Conservation (phyloP, 2,113 vertebrate genomes). For the Galbula dea region DNA sequence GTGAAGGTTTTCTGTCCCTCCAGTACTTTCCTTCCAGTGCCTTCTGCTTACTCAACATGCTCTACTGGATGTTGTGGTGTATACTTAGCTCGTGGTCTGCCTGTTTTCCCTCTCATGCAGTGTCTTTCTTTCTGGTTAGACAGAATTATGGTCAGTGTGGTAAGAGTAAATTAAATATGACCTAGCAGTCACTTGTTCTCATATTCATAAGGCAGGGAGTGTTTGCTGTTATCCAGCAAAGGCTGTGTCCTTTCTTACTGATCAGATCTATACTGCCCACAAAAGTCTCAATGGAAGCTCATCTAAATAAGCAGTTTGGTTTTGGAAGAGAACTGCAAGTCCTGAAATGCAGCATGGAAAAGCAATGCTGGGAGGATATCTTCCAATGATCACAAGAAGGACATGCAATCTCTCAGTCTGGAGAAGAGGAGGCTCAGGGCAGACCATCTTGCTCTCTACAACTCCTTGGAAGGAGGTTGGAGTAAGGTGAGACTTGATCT, state of each 20-base stretch:
- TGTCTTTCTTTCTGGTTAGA: conserved; percentile 43
- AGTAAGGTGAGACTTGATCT: no score
- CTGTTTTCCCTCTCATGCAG: conserved; percentile 26
- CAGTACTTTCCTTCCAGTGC: not conserved
- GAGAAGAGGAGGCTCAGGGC: no score
- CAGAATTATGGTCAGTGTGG: conserved; percentile 24
- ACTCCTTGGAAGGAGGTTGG: no score
- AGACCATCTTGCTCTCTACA: no score
- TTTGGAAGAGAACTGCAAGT: not conserved
- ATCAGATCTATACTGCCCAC: not conserved
- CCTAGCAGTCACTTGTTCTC: conserved; percentile 31
- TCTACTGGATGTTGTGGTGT: not conserved
- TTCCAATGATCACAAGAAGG: not conserved
- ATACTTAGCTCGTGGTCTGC: conserved; percentile 13
- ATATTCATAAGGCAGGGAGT: not conserved
- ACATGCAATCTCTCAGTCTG: not conserved
- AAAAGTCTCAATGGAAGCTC: conserved; percentile 19
- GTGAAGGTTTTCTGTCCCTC: not conserved
- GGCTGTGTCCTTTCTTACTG: not conserved
- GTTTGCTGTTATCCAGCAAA: not conserved
- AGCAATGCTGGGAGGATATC: not conserved
- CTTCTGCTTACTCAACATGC: conserved; percentile 52
- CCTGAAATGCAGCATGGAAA: not conserved
- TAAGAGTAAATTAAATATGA: conserved; percentile 23
- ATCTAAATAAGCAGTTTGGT: not conserved